Evolutionary conservation across 2,797 vertebrate genomes (phyloP), one percentile per base, ranked within the genome.

Genomic region (Melanotaenia parkinsoni): DNA sequence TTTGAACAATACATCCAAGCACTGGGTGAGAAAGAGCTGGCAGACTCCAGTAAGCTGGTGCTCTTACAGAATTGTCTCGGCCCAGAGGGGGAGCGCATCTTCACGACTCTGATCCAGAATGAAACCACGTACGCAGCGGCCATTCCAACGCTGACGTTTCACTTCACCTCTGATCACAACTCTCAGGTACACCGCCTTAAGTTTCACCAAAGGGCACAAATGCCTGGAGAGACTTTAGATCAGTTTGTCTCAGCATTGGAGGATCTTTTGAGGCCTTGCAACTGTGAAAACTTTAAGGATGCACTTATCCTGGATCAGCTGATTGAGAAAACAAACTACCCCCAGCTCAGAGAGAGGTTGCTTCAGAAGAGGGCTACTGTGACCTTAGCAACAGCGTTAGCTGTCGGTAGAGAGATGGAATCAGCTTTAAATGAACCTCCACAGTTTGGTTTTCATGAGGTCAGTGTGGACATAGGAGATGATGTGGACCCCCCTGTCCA

Each of bases 41-140:
- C 47, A 0, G 91, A 92, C 81, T 85, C 83, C 53, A 90, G 74
- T 2, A 91, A 86, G 70, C 67, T 83, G 50, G 40, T 56, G 13
- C 89, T 93, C 3, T 18, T 93, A n/a, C 85, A 82, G 67, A 89
- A 90, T 83, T 90, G 90, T 67, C 87, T 93, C 0, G 91, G 92
- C 40, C 79, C 58, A 0, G 91, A 92, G 50, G 92, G 92, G 8
- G 84, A 88, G 78, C 82, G 54, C 0, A n/a, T 93, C 77, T 88
- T 80, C 67, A 38, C 69, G 0, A 30, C 72, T 2, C 80, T 93
- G 60, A 60, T 87, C 54, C 67, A n/a, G 2, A 54, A 35, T 1
- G 73, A 77, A 35, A 56, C 69, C 47, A 61, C 86, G 0, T 93
- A 90, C 3, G 22, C 63, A 0, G 76, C 68, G 1, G 90, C 84